A percentile compares a stretch with the other conserved stretches of the same genome.
Evolutionary conservation across 1,140 invertebrate genomes (phyloP).

Genomic region (Caenorhabditis remanei): DNA sequence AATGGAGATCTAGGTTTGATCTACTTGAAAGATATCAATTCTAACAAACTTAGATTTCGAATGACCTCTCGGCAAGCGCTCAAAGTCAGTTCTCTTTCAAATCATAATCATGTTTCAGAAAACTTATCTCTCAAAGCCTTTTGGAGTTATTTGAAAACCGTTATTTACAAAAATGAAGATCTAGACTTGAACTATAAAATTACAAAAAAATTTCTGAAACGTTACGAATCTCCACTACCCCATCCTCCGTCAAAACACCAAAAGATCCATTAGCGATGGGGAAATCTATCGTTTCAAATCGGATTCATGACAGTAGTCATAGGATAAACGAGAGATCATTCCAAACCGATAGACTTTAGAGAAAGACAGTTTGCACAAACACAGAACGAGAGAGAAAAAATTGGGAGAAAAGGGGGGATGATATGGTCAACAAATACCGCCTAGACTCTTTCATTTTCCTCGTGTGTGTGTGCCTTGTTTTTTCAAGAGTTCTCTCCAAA

Average conservation of each 20-base stretch:
- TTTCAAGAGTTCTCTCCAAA: conserved; percentile 23
- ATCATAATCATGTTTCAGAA: too few relatives aligned
- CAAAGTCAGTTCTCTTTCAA: too few relatives aligned
- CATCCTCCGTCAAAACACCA: background rate
- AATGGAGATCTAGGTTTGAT: too few relatives aligned
- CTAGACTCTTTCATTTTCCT: conserved; percentile 24
- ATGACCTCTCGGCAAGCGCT: too few relatives aligned
- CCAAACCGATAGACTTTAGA: background rate
- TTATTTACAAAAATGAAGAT: too few relatives aligned
- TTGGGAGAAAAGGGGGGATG: background rate
- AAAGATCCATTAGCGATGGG: background rate
- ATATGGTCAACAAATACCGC: conserved; percentile 42
- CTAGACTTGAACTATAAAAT: too few relatives aligned
- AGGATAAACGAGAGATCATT: background rate
- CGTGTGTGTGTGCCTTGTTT: background rate
- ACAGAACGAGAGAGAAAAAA: background rate
- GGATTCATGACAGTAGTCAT: conserved; percentile 31
- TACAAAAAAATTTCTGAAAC: too few relatives aligned
- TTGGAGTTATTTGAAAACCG: too few relatives aligned
- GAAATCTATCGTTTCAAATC: background rate
- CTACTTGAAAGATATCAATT: too few relatives aligned
- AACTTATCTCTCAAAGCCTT: too few relatives aligned
- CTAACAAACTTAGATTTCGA: too few relatives aligned
- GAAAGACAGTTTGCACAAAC: conserved; percentile 34
- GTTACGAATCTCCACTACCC: too few relatives aligned